Conservation (phyloP, 1,140 invertebrate species). For the Aphelinus certus region DNA sequence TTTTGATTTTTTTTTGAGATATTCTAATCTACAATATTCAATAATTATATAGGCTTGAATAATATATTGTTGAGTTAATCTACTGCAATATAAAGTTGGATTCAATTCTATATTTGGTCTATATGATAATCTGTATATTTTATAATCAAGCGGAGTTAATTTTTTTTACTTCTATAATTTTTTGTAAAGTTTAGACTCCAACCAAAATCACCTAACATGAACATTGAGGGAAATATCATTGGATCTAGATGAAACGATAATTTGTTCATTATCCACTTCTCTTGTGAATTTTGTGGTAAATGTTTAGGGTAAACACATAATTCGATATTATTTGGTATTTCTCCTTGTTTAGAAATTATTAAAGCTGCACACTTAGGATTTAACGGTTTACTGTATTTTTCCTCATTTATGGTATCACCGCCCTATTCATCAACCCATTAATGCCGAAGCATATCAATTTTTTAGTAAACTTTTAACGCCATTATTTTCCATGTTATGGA, state of each 20-base stretch:
- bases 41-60: no score
- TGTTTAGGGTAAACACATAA: no score
- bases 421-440: no score
- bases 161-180: constrained; percentile 21
- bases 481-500: no score
- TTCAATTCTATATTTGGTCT: background rate
- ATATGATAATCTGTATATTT: constrained; percentile 23
- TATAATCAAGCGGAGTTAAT: constrained; percentile 26
- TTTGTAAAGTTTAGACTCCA: constrained; percentile 24
- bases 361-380: no score
- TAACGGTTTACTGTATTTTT: no score
- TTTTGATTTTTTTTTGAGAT: constrained; percentile 15
- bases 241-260: constrained; percentile 7
- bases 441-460: no score
- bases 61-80: constrained; percentile 32
- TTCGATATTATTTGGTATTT: no score
- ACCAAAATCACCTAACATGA: no score
- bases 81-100: constrained; percentile 7
- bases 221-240: background rate
- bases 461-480: no score
- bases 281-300: background rate
- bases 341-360: no score
- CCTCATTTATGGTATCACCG: no score
- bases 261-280: constrained; percentile 1
- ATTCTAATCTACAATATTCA: background rate